Percentiles rank a stretch among this genome's conserved stretches.
These are phyloP conservation scores for Drosophila prolongata DNA, from an alignment of 2,888 invertebrate genomes.

Conservation along the genomic window DNA sequence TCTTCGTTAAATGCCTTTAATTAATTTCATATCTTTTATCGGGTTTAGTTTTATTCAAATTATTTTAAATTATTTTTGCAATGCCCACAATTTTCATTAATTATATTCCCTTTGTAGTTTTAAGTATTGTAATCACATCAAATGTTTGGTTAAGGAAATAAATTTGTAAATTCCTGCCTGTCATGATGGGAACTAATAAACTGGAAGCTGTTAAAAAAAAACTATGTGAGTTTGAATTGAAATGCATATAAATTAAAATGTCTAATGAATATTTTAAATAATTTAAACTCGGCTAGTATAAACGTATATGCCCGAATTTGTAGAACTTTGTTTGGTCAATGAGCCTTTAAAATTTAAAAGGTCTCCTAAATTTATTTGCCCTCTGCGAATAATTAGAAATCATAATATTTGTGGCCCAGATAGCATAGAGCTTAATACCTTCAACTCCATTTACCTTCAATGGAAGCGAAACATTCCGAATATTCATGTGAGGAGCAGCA, in stretches of 20 bases:
- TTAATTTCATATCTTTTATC: too few relatives aligned
- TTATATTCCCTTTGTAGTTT: not conserved
- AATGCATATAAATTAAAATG: not conserved
- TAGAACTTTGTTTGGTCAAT: not conserved
- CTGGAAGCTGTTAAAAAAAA: not conserved
- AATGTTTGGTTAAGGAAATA: not conserved
- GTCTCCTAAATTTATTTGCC: not conserved
- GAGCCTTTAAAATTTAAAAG: conserved; percentile 2
- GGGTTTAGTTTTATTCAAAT: too few relatives aligned
- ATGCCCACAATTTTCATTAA: conserved; percentile 1
- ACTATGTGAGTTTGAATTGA: not conserved
- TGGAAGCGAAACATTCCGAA: not conserved
- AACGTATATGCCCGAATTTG: not conserved
- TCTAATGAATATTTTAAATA: not conserved
- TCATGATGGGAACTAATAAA: conserved; percentile 22
- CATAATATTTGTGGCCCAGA: not conserved
- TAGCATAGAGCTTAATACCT: conserved; percentile 1
- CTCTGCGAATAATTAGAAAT: conserved; percentile 7
- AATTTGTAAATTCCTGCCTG: conserved; percentile 11
- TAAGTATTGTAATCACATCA: not conserved
- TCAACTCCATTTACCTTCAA: not conserved
- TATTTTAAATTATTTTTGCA: conserved; percentile 1
- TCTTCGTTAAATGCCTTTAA: too few relatives aligned
- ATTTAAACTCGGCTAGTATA: not conserved
- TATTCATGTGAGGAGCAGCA: conserved; percentile 4